Percentiles rank a stretch among this genome's conserved stretches.
Conservation (phyloP, 2,113 vertebrate genomes). For the Canis aureus region DNA sequence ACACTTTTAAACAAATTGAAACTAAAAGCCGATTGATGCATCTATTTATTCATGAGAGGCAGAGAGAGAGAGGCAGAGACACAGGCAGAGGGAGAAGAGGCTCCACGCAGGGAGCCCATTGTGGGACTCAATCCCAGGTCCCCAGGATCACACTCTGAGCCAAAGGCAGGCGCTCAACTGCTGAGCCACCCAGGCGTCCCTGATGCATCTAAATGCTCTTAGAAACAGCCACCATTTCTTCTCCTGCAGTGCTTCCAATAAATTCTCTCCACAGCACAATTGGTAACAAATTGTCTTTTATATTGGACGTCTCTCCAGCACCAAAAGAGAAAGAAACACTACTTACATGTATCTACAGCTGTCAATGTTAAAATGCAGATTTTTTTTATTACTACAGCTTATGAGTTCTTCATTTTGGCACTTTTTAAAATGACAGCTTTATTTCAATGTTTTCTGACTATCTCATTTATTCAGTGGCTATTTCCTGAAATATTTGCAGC, state of each 20-base stretch:
- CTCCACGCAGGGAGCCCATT: too few relatives aligned
- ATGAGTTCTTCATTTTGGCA: slow-evolving; percentile 14
- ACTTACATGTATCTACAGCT: neutral
- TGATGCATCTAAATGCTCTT: neutral
- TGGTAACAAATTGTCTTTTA: slow-evolving; percentile 10
- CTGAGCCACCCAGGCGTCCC: too few relatives aligned
- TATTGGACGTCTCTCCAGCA: neutral
- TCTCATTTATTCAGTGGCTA: slow-evolving; percentile 34
- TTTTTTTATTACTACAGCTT: neutral
- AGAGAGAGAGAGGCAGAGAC: too few relatives aligned
- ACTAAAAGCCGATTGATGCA: neutral
- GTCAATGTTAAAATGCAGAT: slow-evolving; percentile 35
- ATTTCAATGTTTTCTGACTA: neutral
- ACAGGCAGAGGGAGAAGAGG: too few relatives aligned
- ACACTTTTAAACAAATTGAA: neutral
- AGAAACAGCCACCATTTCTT: neutral
- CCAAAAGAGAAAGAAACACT: neutral
- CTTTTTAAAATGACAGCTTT: neutral
- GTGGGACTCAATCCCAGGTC: too few relatives aligned
- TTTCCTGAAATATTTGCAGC: slow-evolving; percentile 4
- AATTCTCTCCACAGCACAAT: neutral
- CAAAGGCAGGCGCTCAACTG: too few relatives aligned
- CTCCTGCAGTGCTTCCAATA: neutral
- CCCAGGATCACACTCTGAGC: too few relatives aligned
- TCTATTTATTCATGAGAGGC: neutral